Evolutionary conservation across 2,797 vertebrate species (phyloP).

Genomic region (Onychomys leucogaster): DNA sequence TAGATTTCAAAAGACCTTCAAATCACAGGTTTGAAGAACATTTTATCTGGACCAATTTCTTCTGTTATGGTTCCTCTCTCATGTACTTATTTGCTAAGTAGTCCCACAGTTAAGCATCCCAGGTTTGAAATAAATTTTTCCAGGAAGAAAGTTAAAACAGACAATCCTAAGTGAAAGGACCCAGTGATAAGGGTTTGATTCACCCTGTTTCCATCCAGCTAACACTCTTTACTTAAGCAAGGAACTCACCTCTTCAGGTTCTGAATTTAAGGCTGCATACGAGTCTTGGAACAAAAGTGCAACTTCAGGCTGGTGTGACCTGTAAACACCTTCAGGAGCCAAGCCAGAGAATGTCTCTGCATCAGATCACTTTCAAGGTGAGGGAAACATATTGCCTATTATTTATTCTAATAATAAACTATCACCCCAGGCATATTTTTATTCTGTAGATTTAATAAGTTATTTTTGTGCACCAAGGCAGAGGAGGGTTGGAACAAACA

Average conservation of each 20-base stretch:
- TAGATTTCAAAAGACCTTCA: not conserved
- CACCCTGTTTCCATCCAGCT: not conserved
- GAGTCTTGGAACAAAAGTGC: not conserved
- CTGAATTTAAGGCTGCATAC: not conserved
- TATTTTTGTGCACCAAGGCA: slow-evolving; percentile 80
- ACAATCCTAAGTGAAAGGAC: not conserved
- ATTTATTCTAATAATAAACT: slow-evolving; percentile 81
- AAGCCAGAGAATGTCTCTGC: slow-evolving; percentile 14
- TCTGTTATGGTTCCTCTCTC: not conserved
- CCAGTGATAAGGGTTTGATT: not conserved
- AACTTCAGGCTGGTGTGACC: not conserved
- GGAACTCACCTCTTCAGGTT: not conserved
- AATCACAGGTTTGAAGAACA: slow-evolving; percentile 25
- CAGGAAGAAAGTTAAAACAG: not conserved
- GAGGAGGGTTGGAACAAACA: slow-evolving; percentile 67
- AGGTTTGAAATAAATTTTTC: not conserved
- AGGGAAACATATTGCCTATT: slow-evolving; percentile 37
- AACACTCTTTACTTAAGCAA: not conserved
- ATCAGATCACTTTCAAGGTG: slow-evolving; percentile 33
- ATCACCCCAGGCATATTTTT: slow-evolving; percentile 73
- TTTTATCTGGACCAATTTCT: slow-evolving; percentile 31
- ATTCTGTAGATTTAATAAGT: slow-evolving; percentile 80
- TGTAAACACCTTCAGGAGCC: not conserved
- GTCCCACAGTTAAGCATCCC: slow-evolving; percentile 3
- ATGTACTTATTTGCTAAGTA: slow-evolving; percentile 52